Evolutionary conservation across 2,113 vertebrate genomes (phyloP), one percentile per base, ranked within the genome.

Genomic region (Anoplopoma fimbria): DNA sequence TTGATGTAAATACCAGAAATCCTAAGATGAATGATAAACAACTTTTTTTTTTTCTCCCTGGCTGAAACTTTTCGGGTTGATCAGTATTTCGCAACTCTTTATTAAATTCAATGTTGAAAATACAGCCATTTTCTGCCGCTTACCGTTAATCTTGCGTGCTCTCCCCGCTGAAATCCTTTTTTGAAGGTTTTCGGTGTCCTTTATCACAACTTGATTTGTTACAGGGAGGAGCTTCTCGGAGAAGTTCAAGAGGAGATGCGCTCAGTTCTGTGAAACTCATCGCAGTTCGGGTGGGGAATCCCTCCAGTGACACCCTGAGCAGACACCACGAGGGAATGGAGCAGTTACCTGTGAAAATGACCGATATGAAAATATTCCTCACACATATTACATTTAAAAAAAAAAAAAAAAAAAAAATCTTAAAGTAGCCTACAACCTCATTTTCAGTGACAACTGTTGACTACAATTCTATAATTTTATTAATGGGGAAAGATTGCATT

Each of bases 281-380:
- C 79, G 57, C 15, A 51, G 65, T 63, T 78, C 19, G 14, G 14
- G 75, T 81, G 93, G 95, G 93, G 93, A 95, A 93, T 92, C 94
- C 95, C 94, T 93, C 65, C 61, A 80, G 78, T 77, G 89, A 80
- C 86, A 86, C 84, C 83, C 76, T 17, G 69, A 71, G 74, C 76
- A 60, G 12, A 72, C 36, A 74, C 36, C 31, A 9, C 75, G 61
- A 71, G 29, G 6, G 19, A 87, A 58, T 86, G 93, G 91, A 95
- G 94, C 88, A 91, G 84, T 81, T 79, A 86, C 75, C 74, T 80
- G 77, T 38, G 33, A 31, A 40, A 40, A 62, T 84, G 4, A 58
- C 68, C 17, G 40, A 58, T 51, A 62, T 23, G 69, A 58, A 86
- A 87, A 87, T 77, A 71, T 84, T 79, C 65, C 53, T 69, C 42